phyloP scores from a whole-genome alignment of 2,888 invertebrate genomes.

The Agriopis aurantiaria region DNA sequence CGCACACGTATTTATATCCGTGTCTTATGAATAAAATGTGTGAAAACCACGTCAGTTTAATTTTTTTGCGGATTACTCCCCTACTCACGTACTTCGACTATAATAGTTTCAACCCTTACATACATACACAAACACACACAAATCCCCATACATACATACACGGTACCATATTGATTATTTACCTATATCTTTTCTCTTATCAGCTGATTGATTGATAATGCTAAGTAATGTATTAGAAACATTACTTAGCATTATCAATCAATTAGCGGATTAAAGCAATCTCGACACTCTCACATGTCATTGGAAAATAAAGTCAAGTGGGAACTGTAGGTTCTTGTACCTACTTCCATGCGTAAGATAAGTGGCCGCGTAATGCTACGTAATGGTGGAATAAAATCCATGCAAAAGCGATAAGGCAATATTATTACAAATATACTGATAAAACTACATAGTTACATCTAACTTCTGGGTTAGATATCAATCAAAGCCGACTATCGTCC shows the following conservation, averaged over 20 bases:
- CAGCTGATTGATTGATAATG: too few relatives aligned
- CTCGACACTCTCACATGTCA: background rate
- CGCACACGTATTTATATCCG: too few relatives aligned
- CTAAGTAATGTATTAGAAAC: too few relatives aligned
- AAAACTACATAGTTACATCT: slow-evolving; percentile 11
- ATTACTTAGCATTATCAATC: background rate
- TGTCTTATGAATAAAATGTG: too few relatives aligned
- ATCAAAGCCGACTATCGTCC: background rate
- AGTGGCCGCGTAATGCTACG: background rate
- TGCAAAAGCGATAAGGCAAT: slow-evolving; percentile 4
- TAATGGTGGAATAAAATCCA: slow-evolving; percentile 7
- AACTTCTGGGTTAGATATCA: slow-evolving; percentile 25
- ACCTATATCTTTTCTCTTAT: background rate
- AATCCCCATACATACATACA: too few relatives aligned
- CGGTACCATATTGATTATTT: too few relatives aligned
- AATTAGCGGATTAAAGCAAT: slow-evolving; percentile 1
- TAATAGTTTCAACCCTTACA: too few relatives aligned
- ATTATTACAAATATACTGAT: slow-evolving; percentile 7
- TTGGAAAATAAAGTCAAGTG: background rate
- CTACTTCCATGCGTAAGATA: background rate
- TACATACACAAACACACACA: too few relatives aligned
- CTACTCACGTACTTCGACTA: too few relatives aligned
- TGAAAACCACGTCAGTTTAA: too few relatives aligned
- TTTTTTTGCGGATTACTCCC: too few relatives aligned
- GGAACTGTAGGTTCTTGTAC: background rate